Evolutionary conservation across 1,140 invertebrate genomes (phyloP).

Genomic region (Bombus cullumanus): DNA sequence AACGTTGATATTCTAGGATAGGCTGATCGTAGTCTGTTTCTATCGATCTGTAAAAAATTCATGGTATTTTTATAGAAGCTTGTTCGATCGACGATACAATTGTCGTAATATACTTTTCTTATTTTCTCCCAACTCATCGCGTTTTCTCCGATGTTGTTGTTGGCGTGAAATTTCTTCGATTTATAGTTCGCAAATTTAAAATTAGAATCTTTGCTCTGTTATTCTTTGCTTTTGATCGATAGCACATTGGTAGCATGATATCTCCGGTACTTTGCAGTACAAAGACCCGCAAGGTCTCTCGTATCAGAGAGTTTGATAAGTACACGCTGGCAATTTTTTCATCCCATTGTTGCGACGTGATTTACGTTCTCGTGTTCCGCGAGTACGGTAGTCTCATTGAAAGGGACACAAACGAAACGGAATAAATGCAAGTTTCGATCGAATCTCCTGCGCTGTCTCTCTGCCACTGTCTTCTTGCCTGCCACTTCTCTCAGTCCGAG

Average conservation of each 20-base stretch:
- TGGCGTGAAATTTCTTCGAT: too few relatives aligned
- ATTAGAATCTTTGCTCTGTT: not conserved
- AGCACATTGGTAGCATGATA: not conserved
- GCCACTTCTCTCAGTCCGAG: conserved; percentile 18
- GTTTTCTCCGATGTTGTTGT: too few relatives aligned
- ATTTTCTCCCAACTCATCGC: too few relatives aligned
- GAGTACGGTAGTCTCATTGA: not conserved
- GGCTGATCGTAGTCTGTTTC: too few relatives aligned
- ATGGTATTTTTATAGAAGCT: too few relatives aligned
- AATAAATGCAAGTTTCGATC: conserved; percentile 53
- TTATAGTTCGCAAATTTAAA: not conserved
- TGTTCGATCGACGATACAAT: too few relatives aligned
- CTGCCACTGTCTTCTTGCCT: not conserved
- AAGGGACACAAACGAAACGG: conserved; percentile 3
- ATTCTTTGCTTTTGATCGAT: not conserved
- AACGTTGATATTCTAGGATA: too few relatives aligned
- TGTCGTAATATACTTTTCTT: too few relatives aligned
- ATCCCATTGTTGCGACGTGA: not conserved
- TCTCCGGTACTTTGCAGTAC: too few relatives aligned
- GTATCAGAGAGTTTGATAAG: not conserved
- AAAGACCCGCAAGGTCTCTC: not conserved
- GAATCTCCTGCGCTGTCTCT: not conserved
- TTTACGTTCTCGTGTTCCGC: conserved; percentile 7
- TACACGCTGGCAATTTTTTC: conserved; percentile 14
- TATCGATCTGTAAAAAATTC: too few relatives aligned